These are phyloP conservation scores for Cancer borealis DNA, from an alignment of 2,888 invertebrate species.

Conservation along the genomic window DNA sequence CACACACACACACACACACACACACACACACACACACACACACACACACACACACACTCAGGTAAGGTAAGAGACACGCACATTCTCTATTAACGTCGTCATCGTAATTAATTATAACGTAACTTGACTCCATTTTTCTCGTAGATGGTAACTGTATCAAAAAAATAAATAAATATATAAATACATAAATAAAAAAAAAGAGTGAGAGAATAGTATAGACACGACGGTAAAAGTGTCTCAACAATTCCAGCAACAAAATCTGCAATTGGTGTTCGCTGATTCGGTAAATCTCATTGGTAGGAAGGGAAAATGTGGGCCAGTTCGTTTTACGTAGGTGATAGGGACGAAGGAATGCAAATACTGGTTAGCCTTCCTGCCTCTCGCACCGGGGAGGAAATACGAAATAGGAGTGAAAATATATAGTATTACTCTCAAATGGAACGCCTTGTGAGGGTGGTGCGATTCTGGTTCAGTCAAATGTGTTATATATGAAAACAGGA, in stretches of 20 bases:
- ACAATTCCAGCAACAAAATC: neutral
- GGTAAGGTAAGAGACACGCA: no score
- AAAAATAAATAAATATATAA: no score
- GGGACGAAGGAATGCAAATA: conserved; percentile 1
- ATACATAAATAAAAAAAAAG: neutral
- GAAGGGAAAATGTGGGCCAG: neutral
- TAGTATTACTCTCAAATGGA: neutral
- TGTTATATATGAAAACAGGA: neutral
- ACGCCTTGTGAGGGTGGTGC: neutral
- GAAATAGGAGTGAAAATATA: neutral
- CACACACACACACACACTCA: no score
- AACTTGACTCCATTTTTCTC: neutral
- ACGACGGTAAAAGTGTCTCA: neutral
- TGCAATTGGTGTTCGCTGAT: neutral
- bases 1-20: neutral
- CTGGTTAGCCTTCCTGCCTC: neutral
- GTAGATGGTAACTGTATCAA: neutral
- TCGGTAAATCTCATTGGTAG: neutral
- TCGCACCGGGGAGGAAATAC: neutral
- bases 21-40: conserved; percentile 9
- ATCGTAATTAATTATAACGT: neutral
- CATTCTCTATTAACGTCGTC: neutral
- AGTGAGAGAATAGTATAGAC: neutral
- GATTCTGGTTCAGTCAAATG: neutral
- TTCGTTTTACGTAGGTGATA: neutral